Base-by-base conservation (phyloP, 2,888 invertebrate species). In the Thymelicus lineola region DNA sequence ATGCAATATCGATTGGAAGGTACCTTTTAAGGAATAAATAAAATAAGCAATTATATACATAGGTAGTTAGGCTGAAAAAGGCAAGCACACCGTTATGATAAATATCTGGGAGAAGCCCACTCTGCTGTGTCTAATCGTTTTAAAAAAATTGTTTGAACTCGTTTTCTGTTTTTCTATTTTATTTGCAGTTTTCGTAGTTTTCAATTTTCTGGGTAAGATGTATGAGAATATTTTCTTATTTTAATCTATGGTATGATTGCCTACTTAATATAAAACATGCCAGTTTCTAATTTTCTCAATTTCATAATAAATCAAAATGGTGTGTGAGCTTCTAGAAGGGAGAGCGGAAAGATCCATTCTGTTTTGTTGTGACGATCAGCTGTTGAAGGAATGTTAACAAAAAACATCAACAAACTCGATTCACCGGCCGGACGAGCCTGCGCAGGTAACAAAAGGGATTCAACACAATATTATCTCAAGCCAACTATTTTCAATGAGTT, bases 331-430 rank as follows among this genome's bases (percentile, higher is more conserved):
- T 57, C 28, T 45, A 55, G 36, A 9, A 46, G 20, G 28, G 57
- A 20, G 28, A 10, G 28, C 28, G 28, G 17, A 62, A 69, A 72
- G 76, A 81, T 84, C 86, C 80, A 80, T 67, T 67, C 85, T 86
- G 77, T 73, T 80, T 86, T 87, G 83, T 86, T 88, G 79, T 86
- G 76, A 74, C 78, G 82, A 89, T 91, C 91, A 91, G 91, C 91
- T 91, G 91, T 87, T 82, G 72, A 36, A 75, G 84, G 90, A 88
- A 89, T 90, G 86, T 80, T 73, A 58, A 86, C 79, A 89, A 90
- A 90, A 90, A 88, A 84, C 71, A 76, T 83, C 84, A 87, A 89
- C 86, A 89, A 86, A 85, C 83, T 80, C 42, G 50, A 59, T 77
- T 76, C 78, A 72, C 66, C 60, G 71, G 70, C 66, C 71, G 66